Conservation (phyloP, 2,888 invertebrate genomes). For the Aphelenchoides bicaudatus region DNA sequence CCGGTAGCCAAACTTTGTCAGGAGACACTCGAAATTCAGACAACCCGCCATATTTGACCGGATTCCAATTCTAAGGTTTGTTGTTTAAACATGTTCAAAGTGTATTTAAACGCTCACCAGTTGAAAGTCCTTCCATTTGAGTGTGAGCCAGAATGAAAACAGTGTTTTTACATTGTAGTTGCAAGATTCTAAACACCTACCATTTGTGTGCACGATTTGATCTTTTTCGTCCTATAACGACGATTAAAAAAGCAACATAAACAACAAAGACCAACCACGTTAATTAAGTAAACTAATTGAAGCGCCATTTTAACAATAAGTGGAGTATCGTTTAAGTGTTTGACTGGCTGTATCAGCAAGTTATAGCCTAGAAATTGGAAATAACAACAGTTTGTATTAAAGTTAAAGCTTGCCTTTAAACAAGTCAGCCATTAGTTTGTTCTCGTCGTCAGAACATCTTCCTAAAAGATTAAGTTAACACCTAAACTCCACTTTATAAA, state of each 20-base stretch:
- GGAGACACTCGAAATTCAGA: conserved; percentile 62
- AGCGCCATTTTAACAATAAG: conserved; percentile 55
- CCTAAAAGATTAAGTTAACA: no score
- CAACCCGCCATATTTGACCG: conserved; percentile 59
- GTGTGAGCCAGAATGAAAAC: neutral
- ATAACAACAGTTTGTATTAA: no score
- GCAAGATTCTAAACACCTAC: conserved; percentile 51
- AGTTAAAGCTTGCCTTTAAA: no score
- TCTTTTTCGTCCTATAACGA: conserved; percentile 62
- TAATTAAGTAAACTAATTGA: conserved; percentile 63
- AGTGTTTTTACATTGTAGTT: neutral
- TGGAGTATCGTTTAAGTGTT: conserved; percentile 58
- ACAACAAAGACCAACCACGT: conserved; percentile 60
- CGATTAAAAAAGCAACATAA: no score
- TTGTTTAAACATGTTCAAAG: neutral
- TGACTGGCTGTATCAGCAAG: conserved; percentile 64
- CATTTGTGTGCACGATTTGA: conserved; percentile 62
- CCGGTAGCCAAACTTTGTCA: conserved; percentile 61
- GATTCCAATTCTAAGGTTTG: conserved; percentile 47
- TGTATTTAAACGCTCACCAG: conserved; percentile 32
- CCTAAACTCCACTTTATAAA: no score
- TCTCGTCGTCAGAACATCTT: conserved; percentile 63
- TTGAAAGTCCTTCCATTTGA: conserved; percentile 59
- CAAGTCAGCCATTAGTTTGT: conserved; percentile 63
- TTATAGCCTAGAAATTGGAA: conserved; percentile 65